Evolutionary conservation across 1,140 invertebrate species (phyloP), one percentile per base, ranked within the genome.

Genomic region (Brachionus rubens): DNA sequence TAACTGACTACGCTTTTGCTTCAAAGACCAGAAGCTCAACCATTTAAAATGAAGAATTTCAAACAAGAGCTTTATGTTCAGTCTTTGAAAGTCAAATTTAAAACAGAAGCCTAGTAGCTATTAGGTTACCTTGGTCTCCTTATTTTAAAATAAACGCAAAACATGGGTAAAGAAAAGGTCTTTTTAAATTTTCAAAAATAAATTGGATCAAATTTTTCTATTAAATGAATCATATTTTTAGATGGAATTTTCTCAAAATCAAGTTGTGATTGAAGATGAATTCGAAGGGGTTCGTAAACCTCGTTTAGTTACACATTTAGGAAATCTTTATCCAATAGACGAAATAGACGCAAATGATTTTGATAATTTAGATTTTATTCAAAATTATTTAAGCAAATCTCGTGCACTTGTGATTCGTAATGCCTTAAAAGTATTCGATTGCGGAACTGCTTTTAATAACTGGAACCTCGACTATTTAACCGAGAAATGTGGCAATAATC

Each of bases 401-500:
- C 41, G 24, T 3, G 36, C 59, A 12, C 43, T 65, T 5, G 59
- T 65, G 7, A 65, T 65, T 14, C 28, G 59, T 21, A 65, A 65
- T 28, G 59, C 59, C 6, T 26, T 65, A 24, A 41, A 43, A 14
- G 21, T 65, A 65, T 65, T 65, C 43, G 59, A 65, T 43, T 65
- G 59, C 24, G 59, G 59, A n/a, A 21, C 12, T 24, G 59, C 59
- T 12, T 65, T 26, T 43, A 43, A 65, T 5, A 41, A 65, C 7
- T 65, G 59, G 59, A 19, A 16, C 30, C 30, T 65, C 19, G 59
- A 65, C 21, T 65, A 65, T 24, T 28, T 65, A 12, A 24, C 3
- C 43, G 36, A 41, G 30, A 65, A 65, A 65, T 65, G 59, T n/a
- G 59, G 59, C 43, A 19, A 24, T 43, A 65, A 65, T 28, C 16